These are phyloP conservation scores for Dioctria linearis DNA, from an alignment of 2,888 invertebrate species.

Conservation along the genomic window DNA sequence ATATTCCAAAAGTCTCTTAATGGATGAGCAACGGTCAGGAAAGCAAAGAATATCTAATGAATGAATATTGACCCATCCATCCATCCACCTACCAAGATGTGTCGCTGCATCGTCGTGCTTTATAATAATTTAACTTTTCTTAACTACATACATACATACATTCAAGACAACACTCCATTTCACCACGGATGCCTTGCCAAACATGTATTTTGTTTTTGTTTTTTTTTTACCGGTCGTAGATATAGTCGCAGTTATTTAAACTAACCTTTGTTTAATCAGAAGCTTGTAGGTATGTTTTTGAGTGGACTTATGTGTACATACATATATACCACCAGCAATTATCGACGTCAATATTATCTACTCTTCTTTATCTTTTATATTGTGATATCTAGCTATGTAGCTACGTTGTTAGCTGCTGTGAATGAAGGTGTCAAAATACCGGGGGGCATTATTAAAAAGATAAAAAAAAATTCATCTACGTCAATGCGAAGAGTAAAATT, in stretches of 20 bases:
- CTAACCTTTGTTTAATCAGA: background rate
- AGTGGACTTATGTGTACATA: background rate
- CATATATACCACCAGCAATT: background rate
- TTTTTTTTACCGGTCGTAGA: background rate
- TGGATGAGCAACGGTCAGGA: background rate
- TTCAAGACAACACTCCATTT: background rate
- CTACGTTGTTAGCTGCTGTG: too few relatives aligned
- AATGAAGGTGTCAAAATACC: background rate
- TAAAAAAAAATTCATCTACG: background rate
- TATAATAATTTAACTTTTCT: too few relatives aligned
- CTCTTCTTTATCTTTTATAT: background rate
- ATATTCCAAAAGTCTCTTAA: background rate
- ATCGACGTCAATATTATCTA: background rate
- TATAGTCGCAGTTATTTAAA: background rate
- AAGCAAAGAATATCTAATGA: background rate
- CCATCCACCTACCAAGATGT: background rate
- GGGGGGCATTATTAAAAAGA: background rate
- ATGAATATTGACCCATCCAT: background rate
- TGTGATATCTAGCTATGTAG: too few relatives aligned
- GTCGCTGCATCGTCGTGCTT: too few relatives aligned
- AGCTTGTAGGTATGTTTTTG: background rate
- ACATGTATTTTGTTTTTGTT: background rate
- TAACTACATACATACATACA: too few relatives aligned
- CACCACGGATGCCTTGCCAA: slow-evolving; percentile 5
- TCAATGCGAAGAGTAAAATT: background rate